phyloP scores from a whole-genome alignment of 2,113 vertebrate genomes.

The Procavia capensis region DNA sequence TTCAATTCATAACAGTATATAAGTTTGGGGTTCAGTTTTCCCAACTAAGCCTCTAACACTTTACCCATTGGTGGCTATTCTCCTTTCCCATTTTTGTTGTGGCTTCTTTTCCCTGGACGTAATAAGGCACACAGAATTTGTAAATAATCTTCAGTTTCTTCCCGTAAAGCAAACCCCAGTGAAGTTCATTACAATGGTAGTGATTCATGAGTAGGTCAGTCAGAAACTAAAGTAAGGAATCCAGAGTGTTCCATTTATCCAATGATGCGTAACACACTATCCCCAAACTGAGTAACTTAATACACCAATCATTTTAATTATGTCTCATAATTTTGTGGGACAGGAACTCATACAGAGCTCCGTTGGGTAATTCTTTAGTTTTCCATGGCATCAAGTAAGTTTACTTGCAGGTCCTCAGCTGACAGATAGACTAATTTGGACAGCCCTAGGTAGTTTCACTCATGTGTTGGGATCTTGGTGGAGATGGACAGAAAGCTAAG shows the following conservation, averaged over 20 bases:
- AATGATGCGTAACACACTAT: neutral
- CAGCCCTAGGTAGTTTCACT: neutral
- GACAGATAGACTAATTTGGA: neutral
- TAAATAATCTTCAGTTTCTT: neutral
- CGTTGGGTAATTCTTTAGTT: neutral
- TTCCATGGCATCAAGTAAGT: neutral
- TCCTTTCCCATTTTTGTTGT: neutral
- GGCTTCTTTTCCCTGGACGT: neutral
- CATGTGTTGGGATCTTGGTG: neutral
- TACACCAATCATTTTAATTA: neutral
- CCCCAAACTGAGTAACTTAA: neutral
- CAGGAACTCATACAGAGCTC: neutral
- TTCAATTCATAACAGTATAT: no score
- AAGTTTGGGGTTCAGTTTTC: neutral
- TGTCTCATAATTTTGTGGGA: neutral
- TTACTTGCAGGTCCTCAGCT: neutral
- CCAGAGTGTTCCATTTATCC: neutral
- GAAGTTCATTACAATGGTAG: neutral
- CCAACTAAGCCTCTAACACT: neutral
- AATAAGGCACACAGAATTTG: neutral
- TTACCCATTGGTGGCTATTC: neutral
- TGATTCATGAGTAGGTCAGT: neutral
- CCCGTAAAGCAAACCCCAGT: neutral
- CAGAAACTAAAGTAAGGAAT: constrained; percentile 15
- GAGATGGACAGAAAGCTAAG: neutral